Conservation (phyloP, 2,888 invertebrate species). For the Lymantria dispar region DNA sequence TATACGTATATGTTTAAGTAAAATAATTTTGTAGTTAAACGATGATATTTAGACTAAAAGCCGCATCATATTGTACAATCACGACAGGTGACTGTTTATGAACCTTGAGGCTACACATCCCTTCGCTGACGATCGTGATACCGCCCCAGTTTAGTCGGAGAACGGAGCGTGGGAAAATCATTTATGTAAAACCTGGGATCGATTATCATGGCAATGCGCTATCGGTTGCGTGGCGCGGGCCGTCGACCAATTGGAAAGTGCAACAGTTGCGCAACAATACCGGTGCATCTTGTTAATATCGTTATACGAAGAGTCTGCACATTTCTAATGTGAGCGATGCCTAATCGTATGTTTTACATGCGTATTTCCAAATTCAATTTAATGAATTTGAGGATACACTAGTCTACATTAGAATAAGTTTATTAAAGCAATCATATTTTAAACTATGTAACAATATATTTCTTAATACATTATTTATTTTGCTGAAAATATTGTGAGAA, state of each 20-base stretch:
- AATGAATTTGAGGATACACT: too few relatives aligned
- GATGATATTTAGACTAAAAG: constrained; percentile 3
- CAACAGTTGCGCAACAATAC: constrained; percentile 60
- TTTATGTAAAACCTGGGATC: constrained; percentile 75
- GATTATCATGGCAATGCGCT: constrained; percentile 59
- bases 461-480: too few relatives aligned
- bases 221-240: constrained; percentile 37
- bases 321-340: constrained; percentile 10
- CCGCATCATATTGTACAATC: constrained; percentile 1
- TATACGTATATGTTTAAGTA: background rate
- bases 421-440: too few relatives aligned
- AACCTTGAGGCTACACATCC: constrained; percentile 69
- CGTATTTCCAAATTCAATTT: too few relatives aligned
- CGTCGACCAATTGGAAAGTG: constrained; percentile 67
- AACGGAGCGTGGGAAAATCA: constrained; percentile 75
- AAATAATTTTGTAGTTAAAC: background rate
- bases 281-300: constrained; percentile 29
- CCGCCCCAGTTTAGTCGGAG: constrained; percentile 61
- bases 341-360: too few relatives aligned
- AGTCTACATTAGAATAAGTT: too few relatives aligned
- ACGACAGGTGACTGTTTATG: constrained; percentile 21
- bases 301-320: constrained; percentile 10
- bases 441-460: too few relatives aligned
- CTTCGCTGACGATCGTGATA: constrained; percentile 62
- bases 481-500: too few relatives aligned